These are phyloP conservation scores for Hafferia zeledoni DNA, from an alignment of 2,797 vertebrate genomes.

Conservation along the genomic window DNA sequence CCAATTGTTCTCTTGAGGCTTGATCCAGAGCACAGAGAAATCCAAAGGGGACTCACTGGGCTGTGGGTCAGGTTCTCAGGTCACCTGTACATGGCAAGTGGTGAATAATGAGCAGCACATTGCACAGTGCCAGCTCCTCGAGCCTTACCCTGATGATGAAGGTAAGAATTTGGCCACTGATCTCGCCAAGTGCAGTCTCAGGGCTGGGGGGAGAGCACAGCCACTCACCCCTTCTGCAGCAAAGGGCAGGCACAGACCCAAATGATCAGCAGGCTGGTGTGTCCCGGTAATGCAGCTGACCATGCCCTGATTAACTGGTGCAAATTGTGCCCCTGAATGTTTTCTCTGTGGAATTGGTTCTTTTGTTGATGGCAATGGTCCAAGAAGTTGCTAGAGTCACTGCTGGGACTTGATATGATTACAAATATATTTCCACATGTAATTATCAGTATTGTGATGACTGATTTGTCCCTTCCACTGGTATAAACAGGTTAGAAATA, in stretches of 20 bases:
- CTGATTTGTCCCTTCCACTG: background rate
- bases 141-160: background rate
- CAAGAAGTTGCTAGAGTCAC: background rate
- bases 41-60: background rate
- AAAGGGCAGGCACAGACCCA: background rate
- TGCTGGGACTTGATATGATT: background rate
- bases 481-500: background rate
- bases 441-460: background rate
- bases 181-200: background rate
- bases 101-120: background rate
- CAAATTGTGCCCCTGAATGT: background rate
- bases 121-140: background rate
- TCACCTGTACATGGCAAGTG: background rate
- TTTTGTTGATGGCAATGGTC: background rate
- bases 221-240: background rate
- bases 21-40: background rate
- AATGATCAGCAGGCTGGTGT: background rate
- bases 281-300: background rate
- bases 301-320: background rate
- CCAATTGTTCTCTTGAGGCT: constrained; percentile 27
- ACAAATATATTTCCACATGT: background rate
- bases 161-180: background rate
- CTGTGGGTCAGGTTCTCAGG: constrained; percentile 27
- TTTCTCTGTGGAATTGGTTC: background rate
- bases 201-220: background rate